Evolutionary conservation across 2,113 vertebrate genomes (phyloP), one percentile per base, ranked within the genome.

Genomic region (Thryonomys swinderianus): DNA sequence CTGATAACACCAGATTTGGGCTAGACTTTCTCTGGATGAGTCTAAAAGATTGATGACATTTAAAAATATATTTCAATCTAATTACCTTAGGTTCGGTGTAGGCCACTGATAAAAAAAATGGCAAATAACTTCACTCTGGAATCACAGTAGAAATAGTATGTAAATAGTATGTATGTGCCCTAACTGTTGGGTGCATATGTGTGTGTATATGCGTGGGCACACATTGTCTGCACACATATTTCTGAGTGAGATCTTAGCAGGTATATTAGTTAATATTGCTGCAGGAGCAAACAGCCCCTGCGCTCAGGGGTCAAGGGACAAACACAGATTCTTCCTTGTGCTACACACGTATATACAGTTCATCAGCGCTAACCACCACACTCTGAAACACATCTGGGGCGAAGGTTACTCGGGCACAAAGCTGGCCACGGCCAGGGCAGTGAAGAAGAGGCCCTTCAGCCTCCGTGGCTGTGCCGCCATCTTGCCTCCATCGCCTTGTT

Each of bases 391-490:
- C 48, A 51, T 51, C 48, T 51, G 8, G 62, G 12, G 7, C 13
- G 66, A 64, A 79, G 67, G 61, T 45, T n/a, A 7, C 7, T 4
- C 1, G 73, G 48, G 48, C 48, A 51, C 48, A 51, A 51, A 51
- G 48, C 5, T 51, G 51, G 25, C 37, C 7, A 0, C 25, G n/a
- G 1, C 34, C 2, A 34, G 51, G 53, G 55, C 37, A 13, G 11
- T 16, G 14, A 78, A 30, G 78, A n/a, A 71, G n/a, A 62, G 51
- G 4, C 23, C 32, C 48, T 42, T 18, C 4, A 4, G 57, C 13
- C 51, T 16, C 0, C 0, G 0, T 0, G 10, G 71, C 17, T 37
- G 78, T 64, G 34, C 53, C 0, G 1, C 17, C 55, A 12, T 20
- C 32, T 51, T 18, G n/a, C 37, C 14, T 74, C 34, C 32, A 1